phyloP scores from a whole-genome alignment of 2,888 invertebrate genomes.

The Crossocerus cetratus region DNA sequence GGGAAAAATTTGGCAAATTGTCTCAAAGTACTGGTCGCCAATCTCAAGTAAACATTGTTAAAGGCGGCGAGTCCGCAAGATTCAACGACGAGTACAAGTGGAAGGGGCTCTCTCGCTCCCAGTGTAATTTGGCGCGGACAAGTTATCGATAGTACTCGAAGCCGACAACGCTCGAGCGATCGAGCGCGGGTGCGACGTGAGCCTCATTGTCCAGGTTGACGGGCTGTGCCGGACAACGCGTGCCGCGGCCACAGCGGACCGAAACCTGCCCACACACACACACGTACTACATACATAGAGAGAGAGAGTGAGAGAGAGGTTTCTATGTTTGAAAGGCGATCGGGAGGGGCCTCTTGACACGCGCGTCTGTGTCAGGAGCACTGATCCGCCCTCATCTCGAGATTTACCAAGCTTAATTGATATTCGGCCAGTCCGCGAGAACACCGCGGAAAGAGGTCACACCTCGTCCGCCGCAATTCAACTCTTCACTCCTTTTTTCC shows the following conservation, averaged over 20 bases:
- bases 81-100: no score
- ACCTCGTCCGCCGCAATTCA: no score
- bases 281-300: no score
- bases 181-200: constrained; percentile 60
- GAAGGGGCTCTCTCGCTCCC: constrained; percentile 41
- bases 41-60: no score
- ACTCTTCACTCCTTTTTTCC: no score
- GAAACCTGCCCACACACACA: constrained; percentile 24
- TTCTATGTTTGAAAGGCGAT: constrained; percentile 71
- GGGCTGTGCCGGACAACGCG: constrained; percentile 69
- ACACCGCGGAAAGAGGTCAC: constrained; percentile 1
- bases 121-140: constrained; percentile 69
- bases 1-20: no score
- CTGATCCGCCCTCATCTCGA: constrained; percentile 59
- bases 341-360: constrained; percentile 61
- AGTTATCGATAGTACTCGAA: constrained; percentile 73
- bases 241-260: no score
- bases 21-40: no score
- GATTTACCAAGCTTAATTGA: constrained; percentile 57
- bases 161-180: constrained; percentile 61
- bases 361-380: constrained; percentile 72
- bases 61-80: no score
- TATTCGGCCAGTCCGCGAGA: constrained; percentile 56
- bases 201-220: constrained; percentile 69
- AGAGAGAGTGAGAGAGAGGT: constrained; percentile 4